These are phyloP conservation scores for Andinoacara biseriatus DNA, from an alignment of 2,113 vertebrate genomes.

Conservation along the genomic window DNA sequence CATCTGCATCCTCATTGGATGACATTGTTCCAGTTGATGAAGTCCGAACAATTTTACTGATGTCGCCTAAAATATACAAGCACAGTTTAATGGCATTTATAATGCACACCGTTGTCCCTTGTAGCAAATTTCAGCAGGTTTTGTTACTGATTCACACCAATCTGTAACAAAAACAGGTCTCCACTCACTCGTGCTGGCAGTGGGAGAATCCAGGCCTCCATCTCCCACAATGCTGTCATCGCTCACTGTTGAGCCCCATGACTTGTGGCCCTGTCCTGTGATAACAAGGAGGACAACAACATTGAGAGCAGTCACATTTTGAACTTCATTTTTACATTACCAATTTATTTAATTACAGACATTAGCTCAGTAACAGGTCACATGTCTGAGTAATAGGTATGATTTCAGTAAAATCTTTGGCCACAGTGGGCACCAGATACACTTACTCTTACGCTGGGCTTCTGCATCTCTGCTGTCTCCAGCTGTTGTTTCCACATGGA, in stretches of 20 bases:
- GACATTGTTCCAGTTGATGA: slow-evolving; percentile 87
- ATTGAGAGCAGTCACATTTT: background rate
- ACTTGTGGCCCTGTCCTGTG: slow-evolving; percentile 87
- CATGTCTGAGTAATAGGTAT: background rate
- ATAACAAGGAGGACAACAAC: background rate
- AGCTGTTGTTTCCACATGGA: slow-evolving; percentile 44
- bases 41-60: slow-evolving; percentile 81
- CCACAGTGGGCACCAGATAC: background rate
- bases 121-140: background rate
- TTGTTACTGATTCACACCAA: background rate
- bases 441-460: slow-evolving; percentile 79
- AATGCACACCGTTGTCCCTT: background rate
- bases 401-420: background rate
- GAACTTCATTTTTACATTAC: background rate
- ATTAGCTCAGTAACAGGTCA: background rate
- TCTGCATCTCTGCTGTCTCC: slow-evolving; percentile 19
- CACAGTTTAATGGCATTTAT: background rate
- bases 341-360: background rate
- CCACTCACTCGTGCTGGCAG: slow-evolving; percentile 76
- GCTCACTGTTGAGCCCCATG: slow-evolving; percentile 85
- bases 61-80: slow-evolving; percentile 80
- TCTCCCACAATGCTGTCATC: slow-evolving; percentile 81
- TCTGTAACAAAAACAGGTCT: background rate
- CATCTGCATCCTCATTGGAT: slow-evolving; percentile 85
- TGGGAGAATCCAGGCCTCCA: slow-evolving; percentile 78